Conservation (phyloP, 2,113 vertebrate genomes). For the Tupaia tana region DNA sequence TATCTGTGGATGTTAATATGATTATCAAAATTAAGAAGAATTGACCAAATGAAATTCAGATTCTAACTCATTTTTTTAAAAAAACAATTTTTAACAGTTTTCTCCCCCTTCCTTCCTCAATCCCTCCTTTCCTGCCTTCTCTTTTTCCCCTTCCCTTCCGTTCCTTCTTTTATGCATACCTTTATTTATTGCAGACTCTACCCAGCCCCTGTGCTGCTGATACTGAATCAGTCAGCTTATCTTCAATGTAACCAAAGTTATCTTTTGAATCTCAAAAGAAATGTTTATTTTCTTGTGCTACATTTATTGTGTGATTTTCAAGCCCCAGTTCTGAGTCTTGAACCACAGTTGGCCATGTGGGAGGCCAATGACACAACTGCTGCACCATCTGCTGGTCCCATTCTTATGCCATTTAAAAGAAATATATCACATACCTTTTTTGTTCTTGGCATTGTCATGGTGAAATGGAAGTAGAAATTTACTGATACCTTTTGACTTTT, state of each 20-base stretch:
- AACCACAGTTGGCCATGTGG: too few species aligned
- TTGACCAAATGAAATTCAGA: background rate
- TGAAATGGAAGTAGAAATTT: constrained; percentile 71
- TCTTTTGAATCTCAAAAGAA: constrained; percentile 17
- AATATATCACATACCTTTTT: constrained; percentile 61
- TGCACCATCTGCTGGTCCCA: too few species aligned
- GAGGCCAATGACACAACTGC: too few species aligned
- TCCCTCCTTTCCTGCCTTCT: background rate
- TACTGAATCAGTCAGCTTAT: background rate
- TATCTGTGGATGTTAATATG: background rate
- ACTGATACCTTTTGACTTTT: constrained; percentile 52
- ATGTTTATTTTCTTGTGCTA: background rate
- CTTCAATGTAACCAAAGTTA: background rate
- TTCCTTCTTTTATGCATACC: background rate
- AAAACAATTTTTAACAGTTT: background rate
- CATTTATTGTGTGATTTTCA: too few species aligned
- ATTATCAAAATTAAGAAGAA: constrained; percentile 44
- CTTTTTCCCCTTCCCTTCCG: background rate
- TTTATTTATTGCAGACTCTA: background rate
- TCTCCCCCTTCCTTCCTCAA: background rate
- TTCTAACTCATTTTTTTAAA: background rate
- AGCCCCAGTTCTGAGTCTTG: too few species aligned
- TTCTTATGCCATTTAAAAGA: background rate
- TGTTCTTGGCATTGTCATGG: constrained; percentile 18
- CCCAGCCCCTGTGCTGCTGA: background rate